These are phyloP conservation scores for Nomada goodeniana DNA, from an alignment of 2,888 invertebrate species.

Conservation along the genomic window DNA sequence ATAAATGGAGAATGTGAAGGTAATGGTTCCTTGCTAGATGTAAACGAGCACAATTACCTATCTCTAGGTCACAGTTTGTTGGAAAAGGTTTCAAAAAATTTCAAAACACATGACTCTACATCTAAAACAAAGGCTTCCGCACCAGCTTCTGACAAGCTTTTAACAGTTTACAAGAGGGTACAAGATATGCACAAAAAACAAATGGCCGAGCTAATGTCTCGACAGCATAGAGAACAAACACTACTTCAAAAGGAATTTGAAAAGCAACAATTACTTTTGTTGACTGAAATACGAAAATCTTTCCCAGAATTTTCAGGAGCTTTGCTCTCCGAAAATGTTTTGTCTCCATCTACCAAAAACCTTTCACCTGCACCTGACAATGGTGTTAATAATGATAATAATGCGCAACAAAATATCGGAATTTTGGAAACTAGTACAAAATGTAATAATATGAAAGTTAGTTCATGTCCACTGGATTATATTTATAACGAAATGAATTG, in stretches of 20 bases:
- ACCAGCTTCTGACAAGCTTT: constrained; percentile 77
- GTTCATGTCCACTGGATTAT: constrained; percentile 39
- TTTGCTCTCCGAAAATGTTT: constrained; percentile 58
- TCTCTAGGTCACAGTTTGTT: background rate
- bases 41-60: constrained; percentile 41
- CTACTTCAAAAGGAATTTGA: constrained; percentile 88
- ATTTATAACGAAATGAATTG: constrained; percentile 26
- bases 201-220: constrained; percentile 87
- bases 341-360: constrained; percentile 7
- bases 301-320: constrained; percentile 76
- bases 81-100: background rate
- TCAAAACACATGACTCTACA: constrained; percentile 27
- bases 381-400: constrained; percentile 10
- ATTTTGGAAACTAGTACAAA: background rate
- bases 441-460: constrained; percentile 7
- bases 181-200: constrained; percentile 88
- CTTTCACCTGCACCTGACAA: background rate
- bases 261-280: constrained; percentile 87
- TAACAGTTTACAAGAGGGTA: constrained; percentile 83
- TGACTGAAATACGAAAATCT: constrained; percentile 84
- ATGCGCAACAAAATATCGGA: constrained; percentile 14
- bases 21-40: constrained; percentile 71
- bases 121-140: constrained; percentile 72
- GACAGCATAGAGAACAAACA: constrained; percentile 88
- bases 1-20: constrained; percentile 67